A percentile compares a stretch with the other conserved stretches of the same genome.
phyloP scores from a whole-genome alignment of 2,888 invertebrate species.

The Perizoma affinitatum region DNA sequence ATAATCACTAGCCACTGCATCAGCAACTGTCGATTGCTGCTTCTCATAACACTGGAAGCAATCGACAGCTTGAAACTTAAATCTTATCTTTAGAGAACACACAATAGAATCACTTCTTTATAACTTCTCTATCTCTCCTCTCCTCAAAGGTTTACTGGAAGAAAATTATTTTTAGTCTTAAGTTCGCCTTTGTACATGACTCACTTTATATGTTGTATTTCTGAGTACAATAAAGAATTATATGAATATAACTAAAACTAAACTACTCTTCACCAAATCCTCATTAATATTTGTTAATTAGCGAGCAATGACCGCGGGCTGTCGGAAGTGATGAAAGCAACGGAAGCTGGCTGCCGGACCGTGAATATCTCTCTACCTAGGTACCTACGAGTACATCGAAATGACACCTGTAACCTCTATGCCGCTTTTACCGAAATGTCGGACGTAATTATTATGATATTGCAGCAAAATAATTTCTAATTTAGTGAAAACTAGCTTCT shows the following conservation, averaged over 20 bases:
- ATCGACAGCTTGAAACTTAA: too few relatives aligned
- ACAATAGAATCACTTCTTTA: too few relatives aligned
- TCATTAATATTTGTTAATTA: conserved; percentile 32
- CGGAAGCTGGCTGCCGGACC: conserved; percentile 68
- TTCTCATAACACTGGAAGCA: too few relatives aligned
- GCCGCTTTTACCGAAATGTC: conserved; percentile 40
- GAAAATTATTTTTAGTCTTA: too few relatives aligned
- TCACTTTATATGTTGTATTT: too few relatives aligned
- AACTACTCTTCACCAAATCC: conserved; percentile 11
- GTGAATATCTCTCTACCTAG: conserved; percentile 53
- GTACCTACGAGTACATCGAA: conserved; percentile 3
- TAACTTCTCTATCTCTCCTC: too few relatives aligned
- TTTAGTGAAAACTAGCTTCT: background rate
- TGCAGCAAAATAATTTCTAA: conserved; percentile 1
- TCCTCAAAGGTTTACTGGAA: too few relatives aligned
- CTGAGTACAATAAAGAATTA: too few relatives aligned
- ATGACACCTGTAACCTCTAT: conserved; percentile 23
- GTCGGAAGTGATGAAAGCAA: conserved; percentile 73
- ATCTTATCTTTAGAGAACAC: too few relatives aligned
- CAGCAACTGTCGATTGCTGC: too few relatives aligned
- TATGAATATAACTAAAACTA: conserved; percentile 29
- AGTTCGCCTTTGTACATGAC: too few relatives aligned
- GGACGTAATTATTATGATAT: conserved; percentile 29
- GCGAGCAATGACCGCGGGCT: conserved; percentile 36
- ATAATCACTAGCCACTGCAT: too few relatives aligned